Evolutionary conservation across 2,113 vertebrate species (phyloP).

Genomic region (Pangasianodon hypophthalmus): DNA sequence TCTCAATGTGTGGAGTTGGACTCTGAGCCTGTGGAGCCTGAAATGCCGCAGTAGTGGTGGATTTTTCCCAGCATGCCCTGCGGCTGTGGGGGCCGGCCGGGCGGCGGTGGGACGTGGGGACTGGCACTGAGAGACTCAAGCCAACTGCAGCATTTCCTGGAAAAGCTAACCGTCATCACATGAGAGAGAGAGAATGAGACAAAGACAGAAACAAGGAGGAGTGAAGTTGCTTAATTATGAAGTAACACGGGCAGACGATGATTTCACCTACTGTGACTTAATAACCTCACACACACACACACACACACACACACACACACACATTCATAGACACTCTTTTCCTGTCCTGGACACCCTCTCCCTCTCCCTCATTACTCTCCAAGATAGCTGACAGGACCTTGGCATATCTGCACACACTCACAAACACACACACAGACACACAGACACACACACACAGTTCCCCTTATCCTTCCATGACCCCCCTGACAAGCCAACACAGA

Average conservation of each 20-base stretch:
- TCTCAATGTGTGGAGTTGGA: constrained; percentile 25
- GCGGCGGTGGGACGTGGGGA: constrained; percentile 49
- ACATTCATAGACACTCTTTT: constrained; percentile 27
- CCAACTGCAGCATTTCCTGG: constrained; percentile 55
- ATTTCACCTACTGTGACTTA: constrained; percentile 56
- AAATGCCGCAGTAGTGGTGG: constrained; percentile 56
- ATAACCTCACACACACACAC: constrained; percentile 27
- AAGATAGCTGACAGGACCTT: constrained; percentile 55
- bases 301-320: constrained; percentile 31
- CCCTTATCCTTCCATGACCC: constrained; percentile 54
- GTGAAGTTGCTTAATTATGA: constrained; percentile 45
- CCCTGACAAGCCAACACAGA: constrained; percentile 58
- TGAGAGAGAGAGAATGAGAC: constrained; percentile 21
- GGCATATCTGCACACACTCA: constrained; percentile 48
- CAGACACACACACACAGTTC: constrained; percentile 49
- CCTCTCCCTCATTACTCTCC: constrained; percentile 54
- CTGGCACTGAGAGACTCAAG: constrained; percentile 44
- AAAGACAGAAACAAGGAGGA: constrained; percentile 29
- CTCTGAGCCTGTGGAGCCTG: constrained; percentile 49
- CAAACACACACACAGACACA: constrained; percentile 24
- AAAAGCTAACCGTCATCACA: constrained; percentile 50
- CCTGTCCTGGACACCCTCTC: constrained; percentile 49
- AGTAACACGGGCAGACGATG: constrained; percentile 50
- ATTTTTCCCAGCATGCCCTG: constrained; percentile 59
- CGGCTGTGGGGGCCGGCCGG: constrained; percentile 50